Evolutionary conservation across 1,140 invertebrate species (phyloP).

Genomic region (Holcopasites calliopsidis): DNA sequence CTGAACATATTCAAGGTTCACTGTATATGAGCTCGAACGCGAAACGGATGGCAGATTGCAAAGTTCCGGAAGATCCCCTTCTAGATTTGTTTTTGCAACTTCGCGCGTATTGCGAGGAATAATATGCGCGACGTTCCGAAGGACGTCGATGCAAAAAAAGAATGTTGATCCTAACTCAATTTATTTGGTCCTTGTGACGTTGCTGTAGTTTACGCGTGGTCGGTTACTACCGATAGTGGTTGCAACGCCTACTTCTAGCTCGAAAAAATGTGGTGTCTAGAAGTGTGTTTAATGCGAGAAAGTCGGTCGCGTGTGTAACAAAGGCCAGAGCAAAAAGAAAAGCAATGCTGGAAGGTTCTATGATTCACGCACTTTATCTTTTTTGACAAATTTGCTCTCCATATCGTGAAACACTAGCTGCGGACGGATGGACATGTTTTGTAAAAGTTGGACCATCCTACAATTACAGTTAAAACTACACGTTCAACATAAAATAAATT

Average conservation of each 20-base stretch:
- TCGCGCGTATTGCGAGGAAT: neutral
- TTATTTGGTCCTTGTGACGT: neutral
- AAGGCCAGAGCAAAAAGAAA: neutral
- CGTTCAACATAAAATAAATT: too few species aligned
- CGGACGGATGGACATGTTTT: too few species aligned
- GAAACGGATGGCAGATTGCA: too few species aligned
- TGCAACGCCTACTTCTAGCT: neutral
- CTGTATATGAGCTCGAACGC: too few species aligned
- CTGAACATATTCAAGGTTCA: too few species aligned
- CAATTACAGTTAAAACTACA: too few species aligned
- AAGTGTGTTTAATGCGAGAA: neutral
- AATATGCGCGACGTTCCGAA: neutral
- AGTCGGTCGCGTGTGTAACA: neutral
- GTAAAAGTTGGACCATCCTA: neutral
- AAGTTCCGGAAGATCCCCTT: too few species aligned
- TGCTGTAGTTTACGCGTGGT: neutral
- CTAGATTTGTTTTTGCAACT: neutral
- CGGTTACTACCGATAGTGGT: neutral
- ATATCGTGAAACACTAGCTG: too few species aligned
- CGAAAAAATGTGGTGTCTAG: neutral
- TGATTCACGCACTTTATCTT: conserved; percentile 10
- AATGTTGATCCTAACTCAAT: neutral
- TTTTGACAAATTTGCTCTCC: neutral
- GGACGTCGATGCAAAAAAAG: neutral
- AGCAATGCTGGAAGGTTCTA: neutral